A percentile compares a stretch with the other conserved stretches of the same genome.
phyloP scores from a whole-genome alignment of 2,797 vertebrate species.

The Clarias pachynema region DNA sequence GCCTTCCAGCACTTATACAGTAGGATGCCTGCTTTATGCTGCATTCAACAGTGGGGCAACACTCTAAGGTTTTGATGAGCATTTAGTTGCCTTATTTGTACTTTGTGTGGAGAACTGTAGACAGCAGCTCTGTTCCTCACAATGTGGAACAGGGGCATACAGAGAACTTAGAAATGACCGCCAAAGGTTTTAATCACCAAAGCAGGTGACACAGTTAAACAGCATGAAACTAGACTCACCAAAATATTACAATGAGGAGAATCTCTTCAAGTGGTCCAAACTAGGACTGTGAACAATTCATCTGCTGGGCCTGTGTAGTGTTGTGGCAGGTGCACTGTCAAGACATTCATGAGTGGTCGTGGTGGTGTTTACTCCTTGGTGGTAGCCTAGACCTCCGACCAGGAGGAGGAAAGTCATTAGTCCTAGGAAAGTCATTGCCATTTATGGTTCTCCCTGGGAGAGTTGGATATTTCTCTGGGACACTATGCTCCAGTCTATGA shows the following conservation, averaged over 20 bases:
- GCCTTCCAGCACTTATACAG: background rate
- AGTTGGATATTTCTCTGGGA: background rate
- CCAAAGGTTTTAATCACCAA: background rate
- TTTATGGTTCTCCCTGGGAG: background rate
- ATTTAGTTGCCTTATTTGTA: background rate
- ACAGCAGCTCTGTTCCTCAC: background rate
- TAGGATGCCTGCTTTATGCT: background rate
- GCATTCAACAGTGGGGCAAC: background rate
- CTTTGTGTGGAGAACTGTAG: background rate
- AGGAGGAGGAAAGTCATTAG: background rate
- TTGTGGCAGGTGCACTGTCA: background rate
- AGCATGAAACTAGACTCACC: background rate
- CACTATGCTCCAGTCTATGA: background rate
- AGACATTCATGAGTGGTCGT: background rate
- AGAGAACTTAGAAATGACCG: background rate
- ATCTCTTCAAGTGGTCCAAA: background rate
- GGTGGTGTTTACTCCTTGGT: background rate
- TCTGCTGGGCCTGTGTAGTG: background rate
- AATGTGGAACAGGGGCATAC: no score
- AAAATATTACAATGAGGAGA: background rate
- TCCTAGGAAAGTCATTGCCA: background rate
- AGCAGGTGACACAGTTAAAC: background rate
- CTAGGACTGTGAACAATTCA: background rate
- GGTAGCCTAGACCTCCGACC: background rate
- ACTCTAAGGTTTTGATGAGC: background rate